phyloP scores from a whole-genome alignment of 37 sponge, comb jelly and placozoan species.

The Beroe ovata region DNA sequence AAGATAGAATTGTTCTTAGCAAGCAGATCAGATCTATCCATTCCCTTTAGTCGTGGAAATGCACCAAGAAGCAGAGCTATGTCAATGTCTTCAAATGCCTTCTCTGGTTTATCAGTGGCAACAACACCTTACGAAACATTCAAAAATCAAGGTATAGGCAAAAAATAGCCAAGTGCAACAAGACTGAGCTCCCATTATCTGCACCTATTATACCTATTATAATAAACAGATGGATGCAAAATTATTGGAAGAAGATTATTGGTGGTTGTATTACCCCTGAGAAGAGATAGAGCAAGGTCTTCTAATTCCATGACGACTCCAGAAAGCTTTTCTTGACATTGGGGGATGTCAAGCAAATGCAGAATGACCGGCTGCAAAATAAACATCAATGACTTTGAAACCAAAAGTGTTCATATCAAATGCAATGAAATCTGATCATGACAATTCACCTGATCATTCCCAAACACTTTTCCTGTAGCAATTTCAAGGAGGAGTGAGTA shows the following conservation, averaged over 20 bases:
- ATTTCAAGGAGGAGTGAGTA: slow-evolving; percentile 91
- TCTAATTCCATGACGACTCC: slow-evolving; percentile 97
- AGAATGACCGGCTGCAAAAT: slow-evolving; percentile 77
- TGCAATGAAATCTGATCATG: no score
- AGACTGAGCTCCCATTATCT: no score
- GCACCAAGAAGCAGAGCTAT: slow-evolving; percentile 94
- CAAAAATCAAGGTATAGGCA: no score
- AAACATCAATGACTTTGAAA: no score
- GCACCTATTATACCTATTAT: no score
- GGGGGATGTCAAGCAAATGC: slow-evolving; percentile 85
- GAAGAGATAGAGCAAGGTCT: slow-evolving; percentile 87
- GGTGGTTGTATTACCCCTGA: slow-evolving; percentile 78
- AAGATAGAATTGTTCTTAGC: slow-evolving; percentile 92
- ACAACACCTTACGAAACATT: no score
- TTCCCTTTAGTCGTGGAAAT: slow-evolving; percentile 81
- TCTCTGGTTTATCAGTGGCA: slow-evolving; percentile 76
- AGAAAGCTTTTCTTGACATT: slow-evolving; percentile 77
- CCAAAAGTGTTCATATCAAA: no score
- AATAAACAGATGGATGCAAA: no score
- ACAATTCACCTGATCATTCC: slow-evolving; percentile 84
- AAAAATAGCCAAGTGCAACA: no score
- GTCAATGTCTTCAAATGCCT: slow-evolving; percentile 87
- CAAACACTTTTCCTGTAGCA: slow-evolving; percentile 92
- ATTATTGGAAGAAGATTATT: no score
- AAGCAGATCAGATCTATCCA: slow-evolving; percentile 94